A percentile compares a stretch with the other conserved stretches of the same genome.
phyloP scores from a whole-genome alignment of 2,888 invertebrate species.

The Platerodrilus igneus region DNA sequence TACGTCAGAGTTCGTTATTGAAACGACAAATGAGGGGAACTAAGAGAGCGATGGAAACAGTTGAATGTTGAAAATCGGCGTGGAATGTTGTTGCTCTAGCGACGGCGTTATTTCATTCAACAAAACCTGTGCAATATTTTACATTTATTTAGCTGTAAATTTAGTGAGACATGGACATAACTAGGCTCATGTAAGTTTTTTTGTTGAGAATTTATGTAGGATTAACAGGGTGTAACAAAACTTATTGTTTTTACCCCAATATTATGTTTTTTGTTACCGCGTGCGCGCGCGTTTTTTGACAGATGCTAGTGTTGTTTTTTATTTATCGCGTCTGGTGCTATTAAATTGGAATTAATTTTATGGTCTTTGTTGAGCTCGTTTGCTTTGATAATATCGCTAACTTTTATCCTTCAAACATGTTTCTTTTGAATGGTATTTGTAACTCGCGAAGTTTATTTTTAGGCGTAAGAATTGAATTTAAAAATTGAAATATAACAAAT shows the following conservation, averaged over 20 bases:
- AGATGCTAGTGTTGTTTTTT: conserved; percentile 19
- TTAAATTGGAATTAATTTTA: background rate
- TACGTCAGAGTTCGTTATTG: conserved; percentile 23
- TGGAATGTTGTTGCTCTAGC: no score
- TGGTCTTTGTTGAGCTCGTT: no score
- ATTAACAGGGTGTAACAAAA: conserved; percentile 7
- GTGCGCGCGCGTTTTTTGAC: conserved; percentile 24
- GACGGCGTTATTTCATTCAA: no score
- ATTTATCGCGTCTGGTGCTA: conserved; percentile 11
- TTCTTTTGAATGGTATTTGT: no score
- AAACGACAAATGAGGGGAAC: no score
- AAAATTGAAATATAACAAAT: no score
- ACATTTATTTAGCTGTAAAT: conserved; percentile 13
- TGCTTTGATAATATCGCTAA: no score
- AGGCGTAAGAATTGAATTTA: no score
- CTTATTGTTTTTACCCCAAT: background rate
- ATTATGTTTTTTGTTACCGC: conserved; percentile 20
- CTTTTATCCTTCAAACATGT: no score
- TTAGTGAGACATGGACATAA: conserved; percentile 27
- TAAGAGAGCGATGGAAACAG: conserved; percentile 15
- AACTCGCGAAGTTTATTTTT: no score
- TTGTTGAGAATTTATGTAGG: background rate
- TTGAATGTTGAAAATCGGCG: no score
- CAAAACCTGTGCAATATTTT: conserved; percentile 23
- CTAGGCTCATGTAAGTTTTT: conserved; percentile 32